Base-by-base conservation (phyloP, 2,113 vertebrate genomes). In the Vicugna pacos region DNA sequence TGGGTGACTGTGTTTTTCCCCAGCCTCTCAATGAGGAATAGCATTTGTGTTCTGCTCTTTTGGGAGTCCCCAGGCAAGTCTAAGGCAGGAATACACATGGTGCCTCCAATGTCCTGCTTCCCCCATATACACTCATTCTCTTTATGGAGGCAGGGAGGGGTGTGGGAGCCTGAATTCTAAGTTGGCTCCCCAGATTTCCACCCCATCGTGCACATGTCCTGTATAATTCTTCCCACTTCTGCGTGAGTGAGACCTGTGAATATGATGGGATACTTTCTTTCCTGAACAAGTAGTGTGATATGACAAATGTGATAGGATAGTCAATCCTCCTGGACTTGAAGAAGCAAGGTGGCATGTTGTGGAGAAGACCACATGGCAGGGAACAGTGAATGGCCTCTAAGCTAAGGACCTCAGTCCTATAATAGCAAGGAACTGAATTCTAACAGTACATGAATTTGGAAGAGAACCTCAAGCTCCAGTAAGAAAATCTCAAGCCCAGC, bases 401-500 rank as follows among this genome's bases (percentile, higher is more conserved):
- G 22, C 24, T 50, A 35, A 64, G 1, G 22, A 4, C 15, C 17
- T 89, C 58, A 19, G 22, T 69, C 58, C 14, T 86, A 69, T 32
- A 64, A n/a, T 10, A 65, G 10, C 12, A 67, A 54, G 56, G n/a
- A 62, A 50, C 14, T 77, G 24, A 82, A 89, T 77, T 65, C 28
- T 84, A 20, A 60, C 12, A 62, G 35, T 38, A 86, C 3, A 17
- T 35, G 19, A 30, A 30, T 75, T 52, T 48, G 12, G 24, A 84
- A 93, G 70, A 88, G n/a, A 93, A 90, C 8, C 20, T 86, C 14
- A 77, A 67, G 13, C 15, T 76, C 8, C 48, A 64, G 76, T 48
- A 77, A 94, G 24, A 56, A 64, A 75, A 64, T 16, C 28, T 85
- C 64, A 69, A 70, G 19, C 7, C 72, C 69, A 89, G 10, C 24